Percentiles rank a stretch among this genome's conserved stretches.
phyloP scores from a whole-genome alignment of 2,113 vertebrate genomes.

The Peucedramus taeniatus region DNA sequence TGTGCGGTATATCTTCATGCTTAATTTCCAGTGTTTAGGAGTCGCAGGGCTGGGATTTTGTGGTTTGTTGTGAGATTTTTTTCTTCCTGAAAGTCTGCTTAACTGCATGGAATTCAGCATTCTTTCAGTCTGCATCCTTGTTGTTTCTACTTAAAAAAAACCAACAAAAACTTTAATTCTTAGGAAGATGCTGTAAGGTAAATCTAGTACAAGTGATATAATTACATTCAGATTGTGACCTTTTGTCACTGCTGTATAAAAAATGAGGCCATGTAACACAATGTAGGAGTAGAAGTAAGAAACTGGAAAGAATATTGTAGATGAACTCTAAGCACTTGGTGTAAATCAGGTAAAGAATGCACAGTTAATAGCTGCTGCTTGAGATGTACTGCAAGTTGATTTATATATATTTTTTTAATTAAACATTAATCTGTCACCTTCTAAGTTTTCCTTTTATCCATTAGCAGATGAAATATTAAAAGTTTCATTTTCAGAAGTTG shows the following conservation, averaged over 20 bases:
- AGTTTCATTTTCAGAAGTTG: not conserved
- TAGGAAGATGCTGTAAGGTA: not conserved
- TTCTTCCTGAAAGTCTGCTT: not conserved
- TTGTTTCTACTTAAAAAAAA: not conserved
- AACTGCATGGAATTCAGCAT: not conserved
- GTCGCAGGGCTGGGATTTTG: not conserved
- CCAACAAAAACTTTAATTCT: not conserved
- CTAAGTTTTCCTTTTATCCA: not conserved
- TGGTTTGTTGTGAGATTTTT: not conserved
- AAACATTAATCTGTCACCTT: not conserved
- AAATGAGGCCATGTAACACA: not conserved
- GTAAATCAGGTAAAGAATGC: not conserved
- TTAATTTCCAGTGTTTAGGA: not conserved
- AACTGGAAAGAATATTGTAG: not conserved
- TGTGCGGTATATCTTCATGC: not conserved
- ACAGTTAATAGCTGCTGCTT: not conserved
- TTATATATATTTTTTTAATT: not conserved
- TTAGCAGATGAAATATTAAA: conserved; percentile 9
- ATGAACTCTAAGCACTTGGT: not conserved
- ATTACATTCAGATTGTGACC: not conserved
- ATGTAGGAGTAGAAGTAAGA: not conserved
- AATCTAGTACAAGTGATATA: not conserved
- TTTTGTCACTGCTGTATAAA: not conserved
- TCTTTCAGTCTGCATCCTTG: not conserved
- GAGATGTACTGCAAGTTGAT: not conserved